Evolutionary conservation across 2,888 invertebrate genomes (phyloP), one percentile per base, ranked within the genome.

Genomic region (Drepana falcataria): DNA sequence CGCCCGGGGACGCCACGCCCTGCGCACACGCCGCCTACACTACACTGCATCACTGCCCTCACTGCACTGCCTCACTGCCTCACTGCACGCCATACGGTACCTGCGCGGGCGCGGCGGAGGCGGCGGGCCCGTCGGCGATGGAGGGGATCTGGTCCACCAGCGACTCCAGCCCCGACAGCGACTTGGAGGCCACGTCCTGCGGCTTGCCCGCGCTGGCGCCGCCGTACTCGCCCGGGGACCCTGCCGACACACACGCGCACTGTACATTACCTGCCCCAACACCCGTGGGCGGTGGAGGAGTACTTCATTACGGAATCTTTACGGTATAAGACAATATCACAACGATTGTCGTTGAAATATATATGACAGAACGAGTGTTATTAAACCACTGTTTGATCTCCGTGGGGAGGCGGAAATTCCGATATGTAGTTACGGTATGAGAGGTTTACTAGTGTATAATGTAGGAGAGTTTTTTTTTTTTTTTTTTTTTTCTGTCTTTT

Each of bases 141-240:
- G 96, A 95, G 53, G 97, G 97, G 84, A 97, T 97, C 92, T 97
- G 97, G 89, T 97, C 97, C 62, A 97, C 97, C 51, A 97, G 92
- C 48, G 96, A 97, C 84, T 97, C 97, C 51, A 97, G 91, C 34
- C 97, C 97, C 33, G 96, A 96, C 51, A 96, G 90, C 69, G 96
- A 96, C 81, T 96, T 96, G 37, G 96, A 95, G n/a, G 96, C 94
- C 44, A 96, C 95, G 85, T 96, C 96, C 74, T 95, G 95, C 21
- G 21, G 21, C 44, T 44, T 44, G 44, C 9, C 44, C 44, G 40
- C 40, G 40, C 9, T 9, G 9, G 44, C 44, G 9, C 9, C 90
- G 74, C 72, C 83, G 77, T 82, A 92, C 75, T 81, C 92, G 76
- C 76, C 76, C 34, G 84, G 86, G 0, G 86, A 84, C 0, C 77